Evolutionary conservation across 2,797 vertebrate species (phyloP).

Genomic region (Setipinna tenuifilis): DNA sequence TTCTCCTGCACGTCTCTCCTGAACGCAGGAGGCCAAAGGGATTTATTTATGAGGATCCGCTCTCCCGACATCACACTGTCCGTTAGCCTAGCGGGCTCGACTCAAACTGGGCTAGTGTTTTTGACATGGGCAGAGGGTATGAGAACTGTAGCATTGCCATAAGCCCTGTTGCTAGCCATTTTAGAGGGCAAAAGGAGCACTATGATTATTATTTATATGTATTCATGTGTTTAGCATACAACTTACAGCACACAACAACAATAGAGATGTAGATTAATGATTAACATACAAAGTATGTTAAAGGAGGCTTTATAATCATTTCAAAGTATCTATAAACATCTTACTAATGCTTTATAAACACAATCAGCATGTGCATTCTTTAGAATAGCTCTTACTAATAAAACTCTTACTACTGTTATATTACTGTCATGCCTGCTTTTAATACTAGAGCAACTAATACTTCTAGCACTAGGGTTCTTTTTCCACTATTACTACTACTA

Average conservation of each 20-base stretch:
- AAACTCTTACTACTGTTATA: no score
- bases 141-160: neutral
- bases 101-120: neutral
- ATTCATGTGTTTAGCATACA: neutral
- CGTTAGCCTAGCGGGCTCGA: neutral
- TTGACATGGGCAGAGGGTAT: neutral
- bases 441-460: no score
- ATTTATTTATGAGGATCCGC: constrained; percentile 3
- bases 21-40: neutral
- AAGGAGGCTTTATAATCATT: neutral
- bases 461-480: no score
- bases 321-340: neutral
- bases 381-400: no score
- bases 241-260: neutral
- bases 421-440: no score
- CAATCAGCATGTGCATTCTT: no score
- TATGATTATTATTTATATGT: neutral
- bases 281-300: neutral
- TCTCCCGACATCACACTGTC: neutral
- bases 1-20: neutral
- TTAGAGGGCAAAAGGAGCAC: neutral
- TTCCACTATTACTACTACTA: no score
- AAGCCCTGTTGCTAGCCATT: neutral
- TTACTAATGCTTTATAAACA: neutral
- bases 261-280: neutral